These are phyloP conservation scores for Mesocentrotus franciscanus DNA, from an alignment of 53 echinoderm and acorn worm species.

Conservation along the genomic window DNA sequence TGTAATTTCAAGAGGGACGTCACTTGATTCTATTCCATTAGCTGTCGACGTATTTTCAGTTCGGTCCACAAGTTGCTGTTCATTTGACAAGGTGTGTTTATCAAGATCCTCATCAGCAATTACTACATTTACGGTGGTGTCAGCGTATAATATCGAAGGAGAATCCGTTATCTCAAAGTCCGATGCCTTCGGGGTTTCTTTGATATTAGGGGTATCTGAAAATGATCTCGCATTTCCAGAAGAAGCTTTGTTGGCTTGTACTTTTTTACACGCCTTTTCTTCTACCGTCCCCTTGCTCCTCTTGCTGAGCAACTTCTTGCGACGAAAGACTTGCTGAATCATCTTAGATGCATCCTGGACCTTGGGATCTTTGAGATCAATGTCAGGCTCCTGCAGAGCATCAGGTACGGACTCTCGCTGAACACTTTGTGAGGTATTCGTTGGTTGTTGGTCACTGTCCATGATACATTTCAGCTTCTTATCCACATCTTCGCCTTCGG, in stretches of 20 bases:
- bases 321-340: slow-evolving; percentile 45
- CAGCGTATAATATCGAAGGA: neutral
- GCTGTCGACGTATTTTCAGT: neutral
- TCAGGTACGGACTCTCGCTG: neutral
- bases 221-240: neutral
- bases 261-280: slow-evolving; percentile 48
- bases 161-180: neutral
- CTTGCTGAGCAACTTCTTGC: slow-evolving; percentile 45
- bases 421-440: neutral
- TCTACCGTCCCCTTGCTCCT: slow-evolving; percentile 34
- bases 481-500: neutral
- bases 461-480: neutral
- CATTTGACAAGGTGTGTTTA: neutral
- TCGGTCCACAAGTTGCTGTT: neutral
- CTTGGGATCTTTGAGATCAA: slow-evolving; percentile 42
- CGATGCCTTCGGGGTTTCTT: neutral
- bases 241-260: neutral
- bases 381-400: neutral
- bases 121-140: slow-evolving; percentile 28
- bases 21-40: neutral
- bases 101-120: slow-evolving; percentile 4
- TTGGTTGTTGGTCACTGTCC: neutral
- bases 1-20: neutral
- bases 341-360: slow-evolving; percentile 42
- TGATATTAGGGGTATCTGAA: neutral